phyloP scores from a whole-genome alignment of 2,888 invertebrate species.

The Lasioglossum pauxillum region DNA sequence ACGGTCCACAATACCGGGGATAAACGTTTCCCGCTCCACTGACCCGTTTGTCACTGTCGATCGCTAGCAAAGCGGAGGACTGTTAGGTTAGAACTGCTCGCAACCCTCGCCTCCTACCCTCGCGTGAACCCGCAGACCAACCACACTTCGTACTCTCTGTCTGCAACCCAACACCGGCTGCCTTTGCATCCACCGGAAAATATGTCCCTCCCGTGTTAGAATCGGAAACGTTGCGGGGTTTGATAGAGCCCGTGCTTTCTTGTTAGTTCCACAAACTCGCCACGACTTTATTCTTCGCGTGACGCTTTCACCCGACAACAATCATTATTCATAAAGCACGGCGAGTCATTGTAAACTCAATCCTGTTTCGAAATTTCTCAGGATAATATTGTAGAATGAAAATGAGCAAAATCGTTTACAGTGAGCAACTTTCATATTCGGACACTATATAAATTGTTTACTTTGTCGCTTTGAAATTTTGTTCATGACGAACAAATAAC shows the following conservation, averaged over 20 bases:
- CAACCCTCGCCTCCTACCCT: slow-evolving; percentile 20
- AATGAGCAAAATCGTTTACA: no score
- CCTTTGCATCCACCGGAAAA: slow-evolving; percentile 54
- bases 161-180: slow-evolving; percentile 37
- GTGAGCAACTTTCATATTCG: no score
- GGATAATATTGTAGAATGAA: background rate
- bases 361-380: background rate
- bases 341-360: background rate
- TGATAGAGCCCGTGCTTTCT: slow-evolving; percentile 25
- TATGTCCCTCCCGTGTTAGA: slow-evolving; percentile 27
- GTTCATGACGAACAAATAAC: no score
- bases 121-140: slow-evolving; percentile 27
- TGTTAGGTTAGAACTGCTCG: slow-evolving; percentile 48
- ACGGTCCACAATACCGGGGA: slow-evolving; percentile 48
- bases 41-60: slow-evolving; percentile 66
- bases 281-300: slow-evolving; percentile 28
- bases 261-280: slow-evolving; percentile 28
- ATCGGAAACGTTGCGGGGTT: slow-evolving; percentile 36
- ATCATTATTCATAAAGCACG: background rate
- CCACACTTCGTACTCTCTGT: slow-evolving; percentile 23
- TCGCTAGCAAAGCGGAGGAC: slow-evolving; percentile 64
- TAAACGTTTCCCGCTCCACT: slow-evolving; percentile 65
- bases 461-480: no score
- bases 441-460: no score
- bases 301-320: background rate